Conservation (phyloP, 2,113 vertebrate species). For the Andinoacara biseriatus region DNA sequence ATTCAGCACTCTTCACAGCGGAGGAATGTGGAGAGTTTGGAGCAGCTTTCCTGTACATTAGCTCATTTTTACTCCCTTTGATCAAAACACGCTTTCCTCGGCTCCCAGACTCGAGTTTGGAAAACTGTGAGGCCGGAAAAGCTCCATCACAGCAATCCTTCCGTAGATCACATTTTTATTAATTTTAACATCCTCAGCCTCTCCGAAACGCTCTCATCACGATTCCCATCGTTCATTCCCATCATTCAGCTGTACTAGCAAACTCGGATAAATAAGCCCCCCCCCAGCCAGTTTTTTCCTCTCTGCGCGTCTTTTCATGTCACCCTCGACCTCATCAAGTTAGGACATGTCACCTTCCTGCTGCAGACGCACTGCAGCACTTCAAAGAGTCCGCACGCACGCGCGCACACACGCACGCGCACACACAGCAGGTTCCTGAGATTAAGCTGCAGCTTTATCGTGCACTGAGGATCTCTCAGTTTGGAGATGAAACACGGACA, state of each 20-base stretch:
- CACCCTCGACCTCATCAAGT: constrained; percentile 42
- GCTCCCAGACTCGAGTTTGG: too few relatives aligned
- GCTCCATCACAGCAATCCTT: fast-evolving
- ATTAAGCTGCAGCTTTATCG: neutral
- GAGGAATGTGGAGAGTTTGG: constrained; percentile 19
- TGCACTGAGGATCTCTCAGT: neutral
- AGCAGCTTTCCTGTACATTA: neutral
- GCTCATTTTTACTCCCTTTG: neutral
- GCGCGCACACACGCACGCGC: neutral
- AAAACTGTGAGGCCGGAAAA: neutral
- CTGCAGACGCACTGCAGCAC: constrained; percentile 10
- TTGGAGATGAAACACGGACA: too few relatives aligned
- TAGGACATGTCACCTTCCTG: constrained; percentile 66
- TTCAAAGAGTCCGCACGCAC: constrained; percentile 27
- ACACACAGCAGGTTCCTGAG: neutral
- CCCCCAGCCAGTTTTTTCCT: neutral
- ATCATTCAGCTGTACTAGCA: neutral
- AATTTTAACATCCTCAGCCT: neutral
- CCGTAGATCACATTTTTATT: neutral
- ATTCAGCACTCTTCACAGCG: constrained; percentile 7
- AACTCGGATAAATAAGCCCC: neutral
- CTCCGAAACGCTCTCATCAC: neutral
- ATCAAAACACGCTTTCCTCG: too few relatives aligned
- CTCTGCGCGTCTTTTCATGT: constrained; percentile 31
- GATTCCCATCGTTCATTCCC: too few relatives aligned